A percentile compares a stretch with the other conserved stretches of the same genome.
Evolutionary conservation across 2,888 invertebrate genomes (phyloP).

Genomic region (Mystacides longicornis): DNA sequence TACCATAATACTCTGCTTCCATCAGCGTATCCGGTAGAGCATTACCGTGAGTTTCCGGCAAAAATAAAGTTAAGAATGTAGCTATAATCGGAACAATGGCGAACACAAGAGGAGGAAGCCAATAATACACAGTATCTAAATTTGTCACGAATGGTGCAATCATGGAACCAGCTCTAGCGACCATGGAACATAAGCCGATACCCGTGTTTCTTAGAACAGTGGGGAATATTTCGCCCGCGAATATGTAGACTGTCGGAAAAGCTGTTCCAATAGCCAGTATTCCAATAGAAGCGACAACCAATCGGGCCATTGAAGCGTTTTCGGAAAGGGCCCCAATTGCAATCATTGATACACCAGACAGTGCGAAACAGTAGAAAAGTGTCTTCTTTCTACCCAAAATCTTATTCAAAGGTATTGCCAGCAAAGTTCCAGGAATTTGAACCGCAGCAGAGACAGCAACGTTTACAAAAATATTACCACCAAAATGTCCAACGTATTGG

Average conservation of each 20-base stretch:
- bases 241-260: conserved; percentile 68
- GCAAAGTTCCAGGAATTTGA: conserved; percentile 41
- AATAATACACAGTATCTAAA: conserved; percentile 36
- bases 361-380: conserved; percentile 43
- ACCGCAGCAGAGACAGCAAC: conserved; percentile 58
- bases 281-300: conserved; percentile 52
- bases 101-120: conserved; percentile 55
- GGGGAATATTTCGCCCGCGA: conserved; percentile 69
- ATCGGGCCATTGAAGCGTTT: conserved; percentile 35
- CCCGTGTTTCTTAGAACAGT: conserved; percentile 69
- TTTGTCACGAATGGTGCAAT: conserved; percentile 61
- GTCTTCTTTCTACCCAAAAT: conserved; percentile 50
- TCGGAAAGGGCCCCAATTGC: conserved; percentile 37
- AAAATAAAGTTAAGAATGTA: conserved; percentile 46
- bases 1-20: conserved; percentile 13
- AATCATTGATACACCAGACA: conserved; percentile 47
- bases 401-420: conserved; percentile 48
- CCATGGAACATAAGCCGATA: conserved; percentile 65
- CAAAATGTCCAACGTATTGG: conserved; percentile 58
- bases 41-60: conserved; percentile 43
- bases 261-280: conserved; percentile 63
- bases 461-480: conserved; percentile 63
- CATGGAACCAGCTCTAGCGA: conserved; percentile 67
- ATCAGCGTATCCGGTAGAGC: conserved; percentile 17
- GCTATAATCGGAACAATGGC: conserved; percentile 52